These are phyloP conservation scores for Sympetrum striolatum DNA, from an alignment of 2,888 invertebrate genomes.

Conservation along the genomic window DNA sequence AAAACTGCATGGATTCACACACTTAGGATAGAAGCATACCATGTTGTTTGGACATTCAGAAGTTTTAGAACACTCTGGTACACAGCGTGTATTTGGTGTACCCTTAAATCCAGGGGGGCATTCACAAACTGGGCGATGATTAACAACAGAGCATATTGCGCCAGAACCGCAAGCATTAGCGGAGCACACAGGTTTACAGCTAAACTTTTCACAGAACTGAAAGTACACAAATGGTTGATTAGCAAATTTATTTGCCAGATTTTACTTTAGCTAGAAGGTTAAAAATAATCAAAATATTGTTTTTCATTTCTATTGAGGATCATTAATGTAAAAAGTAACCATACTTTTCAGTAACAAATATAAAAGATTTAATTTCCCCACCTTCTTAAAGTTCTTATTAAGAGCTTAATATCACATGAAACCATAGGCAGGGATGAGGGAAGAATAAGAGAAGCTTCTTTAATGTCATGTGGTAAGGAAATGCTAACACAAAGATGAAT, in stretches of 20 bases:
- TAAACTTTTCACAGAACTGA: not conserved
- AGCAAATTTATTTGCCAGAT: slow-evolving; percentile 50
- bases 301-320: too few species aligned
- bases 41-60: not conserved
- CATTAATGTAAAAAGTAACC: too few species aligned
- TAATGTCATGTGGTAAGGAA: too few species aligned
- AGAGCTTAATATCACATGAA: too few species aligned
- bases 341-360: too few species aligned
- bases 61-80: not conserved
- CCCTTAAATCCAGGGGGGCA: not conserved
- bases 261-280: too few species aligned
- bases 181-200: not conserved
- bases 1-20: not conserved
- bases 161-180: not conserved
- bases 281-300: too few species aligned
- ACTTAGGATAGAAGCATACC: not conserved
- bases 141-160: not conserved
- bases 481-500: too few species aligned
- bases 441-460: too few species aligned
- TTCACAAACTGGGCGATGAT: not conserved
- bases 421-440: too few species aligned
- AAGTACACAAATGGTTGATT: slow-evolving; percentile 54
- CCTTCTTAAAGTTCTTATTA: too few species aligned
- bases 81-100: not conserved
- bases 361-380: too few species aligned